A percentile compares a stretch with the other conserved stretches of the same genome.
phyloP scores from a whole-genome alignment of 30 jellyfish, hydroid and myxozoan species.

The Turritopsis rubra region DNA sequence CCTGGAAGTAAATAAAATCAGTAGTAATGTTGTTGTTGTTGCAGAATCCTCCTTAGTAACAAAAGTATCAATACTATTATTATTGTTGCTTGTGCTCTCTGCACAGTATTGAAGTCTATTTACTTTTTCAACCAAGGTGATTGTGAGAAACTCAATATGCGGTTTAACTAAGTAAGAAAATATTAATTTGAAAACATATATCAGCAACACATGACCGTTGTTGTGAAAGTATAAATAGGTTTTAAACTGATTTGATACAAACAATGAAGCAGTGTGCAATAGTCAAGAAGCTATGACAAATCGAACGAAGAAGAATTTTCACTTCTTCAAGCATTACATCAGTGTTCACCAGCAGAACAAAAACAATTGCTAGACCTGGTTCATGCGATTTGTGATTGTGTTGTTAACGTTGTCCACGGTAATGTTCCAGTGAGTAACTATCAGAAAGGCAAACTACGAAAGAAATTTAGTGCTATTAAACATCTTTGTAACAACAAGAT shows the following conservation, averaged over 20 bases:
- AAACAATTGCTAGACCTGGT: conserved; percentile 15
- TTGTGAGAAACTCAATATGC: too few species aligned
- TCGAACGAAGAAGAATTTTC: conserved; percentile 23
- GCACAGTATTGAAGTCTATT: too few species aligned
- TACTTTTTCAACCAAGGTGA: too few species aligned
- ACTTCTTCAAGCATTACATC: conserved; percentile 19
- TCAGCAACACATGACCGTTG: too few species aligned
- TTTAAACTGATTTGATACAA: background rate
- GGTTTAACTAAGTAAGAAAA: too few species aligned
- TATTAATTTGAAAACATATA: too few species aligned
- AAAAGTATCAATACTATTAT: too few species aligned
- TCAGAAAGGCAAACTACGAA: background rate
- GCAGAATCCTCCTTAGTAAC: too few species aligned
- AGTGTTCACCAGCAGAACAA: conserved; percentile 6
- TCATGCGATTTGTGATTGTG: conserved; percentile 34
- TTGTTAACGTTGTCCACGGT: conserved; percentile 22
- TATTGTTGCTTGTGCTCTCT: too few species aligned
- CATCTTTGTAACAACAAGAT: background rate
- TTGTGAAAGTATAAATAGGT: background rate
- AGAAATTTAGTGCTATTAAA: background rate
- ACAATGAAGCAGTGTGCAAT: background rate
- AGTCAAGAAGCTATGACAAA: conserved; percentile 10
- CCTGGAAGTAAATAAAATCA: background rate
- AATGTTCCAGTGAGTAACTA: background rate
- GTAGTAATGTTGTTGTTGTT: too few species aligned